phyloP scores from a whole-genome alignment of 2,113 vertebrate species.

The Potamarius usumacintae region DNA sequence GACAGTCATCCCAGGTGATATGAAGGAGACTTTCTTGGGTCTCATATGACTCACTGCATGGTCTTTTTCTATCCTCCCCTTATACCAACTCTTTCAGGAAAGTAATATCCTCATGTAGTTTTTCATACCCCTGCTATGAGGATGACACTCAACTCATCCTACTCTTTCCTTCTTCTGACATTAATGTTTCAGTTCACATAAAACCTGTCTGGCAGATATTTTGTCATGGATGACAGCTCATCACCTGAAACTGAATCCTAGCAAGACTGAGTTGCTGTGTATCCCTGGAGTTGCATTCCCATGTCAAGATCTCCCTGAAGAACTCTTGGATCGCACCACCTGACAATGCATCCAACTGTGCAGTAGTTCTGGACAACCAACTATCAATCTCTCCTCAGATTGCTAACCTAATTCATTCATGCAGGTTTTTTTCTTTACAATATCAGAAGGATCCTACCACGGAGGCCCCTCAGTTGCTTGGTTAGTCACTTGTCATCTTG shows the following conservation, averaged over 20 bases:
- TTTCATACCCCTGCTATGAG: neutral
- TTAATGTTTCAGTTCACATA: constrained; percentile 28
- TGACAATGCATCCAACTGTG: neutral
- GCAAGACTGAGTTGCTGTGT: constrained; percentile 17
- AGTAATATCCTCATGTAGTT: neutral
- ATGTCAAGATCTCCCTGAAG: constrained; percentile 21
- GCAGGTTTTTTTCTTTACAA: neutral
- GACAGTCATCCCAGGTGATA: neutral
- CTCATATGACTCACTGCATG: neutral
- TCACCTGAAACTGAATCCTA: constrained; percentile 18
- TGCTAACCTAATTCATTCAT: constrained; percentile 16
- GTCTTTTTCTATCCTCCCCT: neutral
- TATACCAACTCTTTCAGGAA: neutral
- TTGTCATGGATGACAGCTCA: constrained; percentile 22
- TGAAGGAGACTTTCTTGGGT: neutral
- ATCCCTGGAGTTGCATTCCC: constrained; percentile 13
- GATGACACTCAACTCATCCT: neutral
- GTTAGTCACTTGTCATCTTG: neutral
- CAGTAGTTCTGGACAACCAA: constrained; percentile 1
- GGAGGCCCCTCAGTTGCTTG: too few relatives aligned
- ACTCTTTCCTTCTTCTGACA: neutral
- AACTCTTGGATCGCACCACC: constrained; percentile 1
- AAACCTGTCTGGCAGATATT: constrained; percentile 10
- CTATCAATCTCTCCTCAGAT: neutral
- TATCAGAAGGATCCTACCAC: neutral